Conservation (phyloP, 23 tunicate genomes). For the Aplidium turbinatum region DNA sequence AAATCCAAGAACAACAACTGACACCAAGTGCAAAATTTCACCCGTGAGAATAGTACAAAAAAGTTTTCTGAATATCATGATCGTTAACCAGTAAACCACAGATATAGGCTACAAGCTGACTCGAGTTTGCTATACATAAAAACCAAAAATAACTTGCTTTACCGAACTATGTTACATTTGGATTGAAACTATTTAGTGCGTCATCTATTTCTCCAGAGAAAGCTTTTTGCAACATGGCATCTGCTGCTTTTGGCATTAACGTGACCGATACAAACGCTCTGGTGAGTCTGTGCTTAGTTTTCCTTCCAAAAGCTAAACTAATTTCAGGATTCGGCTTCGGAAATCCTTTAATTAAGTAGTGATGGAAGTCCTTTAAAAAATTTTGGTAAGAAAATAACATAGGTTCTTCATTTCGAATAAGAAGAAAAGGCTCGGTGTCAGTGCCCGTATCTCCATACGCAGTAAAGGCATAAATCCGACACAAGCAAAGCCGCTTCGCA, state of each 20-base stretch:
- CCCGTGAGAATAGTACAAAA: too few relatives aligned
- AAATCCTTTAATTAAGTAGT: conserved; percentile 47
- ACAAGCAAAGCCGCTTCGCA: conserved; percentile 45
- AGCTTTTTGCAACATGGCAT: conserved; percentile 42
- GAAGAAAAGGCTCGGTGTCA: conserved; percentile 37
- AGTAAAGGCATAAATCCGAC: conserved; percentile 56
- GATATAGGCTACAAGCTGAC: too few relatives aligned
- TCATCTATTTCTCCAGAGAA: conserved; percentile 23
- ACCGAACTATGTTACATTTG: too few relatives aligned
- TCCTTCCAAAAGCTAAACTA: conserved; percentile 51
- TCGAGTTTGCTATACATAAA: too few relatives aligned
- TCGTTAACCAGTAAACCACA: too few relatives aligned
- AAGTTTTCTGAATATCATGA: too few relatives aligned
- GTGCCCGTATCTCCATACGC: conserved; percentile 40
- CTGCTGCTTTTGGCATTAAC: conserved; percentile 65
- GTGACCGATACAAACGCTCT: conserved; percentile 48
- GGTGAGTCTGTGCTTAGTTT: conserved; percentile 58
- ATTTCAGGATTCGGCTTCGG: conserved; percentile 56
- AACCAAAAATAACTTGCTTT: too few relatives aligned
- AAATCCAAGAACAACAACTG: too few relatives aligned
- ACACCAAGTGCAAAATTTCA: too few relatives aligned
- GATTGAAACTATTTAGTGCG: too few relatives aligned
- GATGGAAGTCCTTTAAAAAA: conserved; percentile 53
- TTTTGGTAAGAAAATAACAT: conserved; percentile 50
- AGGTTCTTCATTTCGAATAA: conserved; percentile 13